phyloP scores from a whole-genome alignment of 2,113 vertebrate species.

The Tenebrosternarchus preto region DNA sequence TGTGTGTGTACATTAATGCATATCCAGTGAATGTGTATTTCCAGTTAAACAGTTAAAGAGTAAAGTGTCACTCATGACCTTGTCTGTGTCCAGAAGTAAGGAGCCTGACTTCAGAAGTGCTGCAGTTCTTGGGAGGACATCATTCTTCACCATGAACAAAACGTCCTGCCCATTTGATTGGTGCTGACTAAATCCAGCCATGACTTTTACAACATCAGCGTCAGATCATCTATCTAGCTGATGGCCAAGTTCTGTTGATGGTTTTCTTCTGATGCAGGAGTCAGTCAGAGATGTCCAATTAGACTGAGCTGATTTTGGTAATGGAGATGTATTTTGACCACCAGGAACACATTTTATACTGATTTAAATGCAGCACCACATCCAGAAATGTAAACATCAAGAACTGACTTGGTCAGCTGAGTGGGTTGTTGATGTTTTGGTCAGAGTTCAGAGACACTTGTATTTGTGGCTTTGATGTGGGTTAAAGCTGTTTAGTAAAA shows the following conservation, averaged over 20 bases:
- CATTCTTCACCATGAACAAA: conserved; percentile 12
- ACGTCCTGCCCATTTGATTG: not conserved
- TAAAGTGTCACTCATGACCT: not conserved
- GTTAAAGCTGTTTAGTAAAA: not conserved
- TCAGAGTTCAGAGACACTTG: not conserved
- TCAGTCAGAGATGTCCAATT: too few species aligned
- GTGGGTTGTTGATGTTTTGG: conserved; percentile 1
- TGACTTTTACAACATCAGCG: too few species aligned
- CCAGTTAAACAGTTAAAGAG: not conserved
- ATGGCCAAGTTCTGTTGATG: too few species aligned
- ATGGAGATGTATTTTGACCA: too few species aligned
- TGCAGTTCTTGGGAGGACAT: not conserved
- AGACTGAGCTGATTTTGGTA: too few species aligned
- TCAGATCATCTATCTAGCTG: too few species aligned
- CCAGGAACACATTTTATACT: too few species aligned
- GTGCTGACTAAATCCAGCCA: not conserved
- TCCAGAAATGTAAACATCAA: too few species aligned
- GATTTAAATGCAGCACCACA: too few species aligned
- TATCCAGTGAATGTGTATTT: not conserved
- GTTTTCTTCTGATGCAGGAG: too few species aligned
- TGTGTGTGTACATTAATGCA: not conserved
- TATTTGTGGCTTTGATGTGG: too few species aligned
- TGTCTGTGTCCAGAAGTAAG: conserved; percentile 9
- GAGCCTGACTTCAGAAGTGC: not conserved
- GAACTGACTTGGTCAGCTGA: not conserved